These are phyloP conservation scores for Lacanobia oleracea DNA, from an alignment of 2,888 invertebrate species.

Conservation along the genomic window DNA sequence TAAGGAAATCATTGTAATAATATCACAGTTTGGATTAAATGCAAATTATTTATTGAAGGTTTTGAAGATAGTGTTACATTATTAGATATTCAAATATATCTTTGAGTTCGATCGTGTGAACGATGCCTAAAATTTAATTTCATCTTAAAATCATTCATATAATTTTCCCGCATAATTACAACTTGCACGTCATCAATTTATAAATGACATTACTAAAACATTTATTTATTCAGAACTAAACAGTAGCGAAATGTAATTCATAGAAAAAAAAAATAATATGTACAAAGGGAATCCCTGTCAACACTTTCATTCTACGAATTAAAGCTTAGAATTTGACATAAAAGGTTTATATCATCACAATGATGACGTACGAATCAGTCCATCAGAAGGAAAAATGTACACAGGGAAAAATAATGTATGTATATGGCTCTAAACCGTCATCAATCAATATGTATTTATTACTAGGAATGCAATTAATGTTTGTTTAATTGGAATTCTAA, in stretches of 20 bases:
- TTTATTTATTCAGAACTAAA: background rate
- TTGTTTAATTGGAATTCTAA: conserved; percentile 32
- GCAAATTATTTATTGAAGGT: conserved; percentile 19
- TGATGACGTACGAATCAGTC: conserved; percentile 15
- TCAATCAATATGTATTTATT: conserved; percentile 12
- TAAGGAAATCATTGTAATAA: background rate
- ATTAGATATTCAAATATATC: conserved; percentile 6
- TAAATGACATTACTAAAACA: background rate
- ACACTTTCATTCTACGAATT: conserved; percentile 31
- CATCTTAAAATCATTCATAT: background rate
- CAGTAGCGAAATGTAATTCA: background rate
- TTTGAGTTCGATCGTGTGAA: conserved; percentile 24
- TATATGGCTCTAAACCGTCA: conserved; percentile 15
- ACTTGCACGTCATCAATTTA: background rate
- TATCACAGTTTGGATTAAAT: background rate
- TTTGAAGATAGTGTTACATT: background rate
- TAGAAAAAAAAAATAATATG: background rate
- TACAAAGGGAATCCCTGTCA: conserved; percentile 27
- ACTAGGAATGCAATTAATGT: conserved; percentile 30
- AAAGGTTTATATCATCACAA: conserved; percentile 8
- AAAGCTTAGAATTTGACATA: background rate
- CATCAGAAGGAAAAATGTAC: conserved; percentile 32
- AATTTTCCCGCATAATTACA: conserved; percentile 8
- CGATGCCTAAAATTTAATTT: background rate
- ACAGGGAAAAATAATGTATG: conserved; percentile 31